These are phyloP conservation scores for Rapana venosa DNA, from an alignment of 2,888 invertebrate genomes.

Conservation along the genomic window DNA sequence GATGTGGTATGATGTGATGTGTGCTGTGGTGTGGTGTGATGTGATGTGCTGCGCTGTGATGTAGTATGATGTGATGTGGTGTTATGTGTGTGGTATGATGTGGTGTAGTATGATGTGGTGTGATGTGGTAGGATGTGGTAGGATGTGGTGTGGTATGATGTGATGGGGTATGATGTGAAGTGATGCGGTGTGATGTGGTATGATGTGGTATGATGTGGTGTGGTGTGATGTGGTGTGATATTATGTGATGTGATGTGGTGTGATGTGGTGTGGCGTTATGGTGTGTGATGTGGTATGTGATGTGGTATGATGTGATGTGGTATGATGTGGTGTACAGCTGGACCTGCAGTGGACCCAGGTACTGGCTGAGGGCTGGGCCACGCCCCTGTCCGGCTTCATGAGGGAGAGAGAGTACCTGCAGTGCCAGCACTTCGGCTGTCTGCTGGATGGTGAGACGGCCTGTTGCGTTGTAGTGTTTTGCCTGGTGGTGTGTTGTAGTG, in stretches of 20 bases:
- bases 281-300: not conserved
- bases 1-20: no score
- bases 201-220: not conserved
- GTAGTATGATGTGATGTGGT: no score
- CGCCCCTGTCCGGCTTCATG: conserved; percentile 98
- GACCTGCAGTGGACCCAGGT: conserved; percentile 98
- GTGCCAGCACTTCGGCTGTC: conserved; percentile 94
- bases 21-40: no score
- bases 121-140: no score
- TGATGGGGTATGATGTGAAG: no score
- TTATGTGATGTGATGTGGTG: no score
- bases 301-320: not conserved
- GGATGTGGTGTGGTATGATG: not conserved
- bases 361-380: conserved; percentile 98
- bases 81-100: no score
- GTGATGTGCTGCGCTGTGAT: no score
- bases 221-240: not conserved
- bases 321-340: conserved; percentile 78
- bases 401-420: conserved; percentile 95
- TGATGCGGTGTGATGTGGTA: not conserved
- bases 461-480: no score
- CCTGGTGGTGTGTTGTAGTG: no score
- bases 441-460: conserved; percentile 82
- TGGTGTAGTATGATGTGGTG: no score
- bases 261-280: not conserved